Evolutionary conservation across 2,113 vertebrate species (phyloP).

Genomic region (Pampusana beccarii): DNA sequence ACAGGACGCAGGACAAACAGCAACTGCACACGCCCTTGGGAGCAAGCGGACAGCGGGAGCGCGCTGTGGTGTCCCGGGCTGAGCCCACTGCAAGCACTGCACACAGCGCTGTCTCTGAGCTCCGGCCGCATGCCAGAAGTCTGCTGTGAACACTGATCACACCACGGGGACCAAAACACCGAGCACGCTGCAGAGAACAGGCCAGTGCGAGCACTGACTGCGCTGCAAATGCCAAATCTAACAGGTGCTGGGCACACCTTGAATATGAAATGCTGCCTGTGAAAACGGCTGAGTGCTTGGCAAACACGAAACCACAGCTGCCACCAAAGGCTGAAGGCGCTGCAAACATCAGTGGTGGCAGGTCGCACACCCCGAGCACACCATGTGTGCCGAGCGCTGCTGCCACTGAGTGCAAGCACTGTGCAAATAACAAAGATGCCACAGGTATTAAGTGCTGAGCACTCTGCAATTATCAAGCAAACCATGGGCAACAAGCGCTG

Average conservation of each 20-base stretch:
- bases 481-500: background rate
- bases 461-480: constrained; percentile 54
- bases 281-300: background rate
- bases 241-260: background rate
- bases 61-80: fast-evolving
- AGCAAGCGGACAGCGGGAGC: fast-evolving
- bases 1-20: background rate
- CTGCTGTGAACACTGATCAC: background rate
- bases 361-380: background rate
- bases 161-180: background rate
- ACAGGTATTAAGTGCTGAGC: constrained; percentile 63
- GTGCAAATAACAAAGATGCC: constrained; percentile 32
- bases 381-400: fast-evolving
- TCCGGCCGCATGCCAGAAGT: background rate
- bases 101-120: background rate
- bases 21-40: fast-evolving
- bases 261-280: background rate
- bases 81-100: background rate
- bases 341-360: background rate
- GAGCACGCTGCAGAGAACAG: fast-evolving
- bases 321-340: background rate
- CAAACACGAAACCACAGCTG: background rate
- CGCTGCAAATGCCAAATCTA: background rate
- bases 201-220: fast-evolving
- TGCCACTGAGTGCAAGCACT: background rate